Conservation (phyloP, 2,113 vertebrate genomes). For the Corythornis madagascariensis region DNA sequence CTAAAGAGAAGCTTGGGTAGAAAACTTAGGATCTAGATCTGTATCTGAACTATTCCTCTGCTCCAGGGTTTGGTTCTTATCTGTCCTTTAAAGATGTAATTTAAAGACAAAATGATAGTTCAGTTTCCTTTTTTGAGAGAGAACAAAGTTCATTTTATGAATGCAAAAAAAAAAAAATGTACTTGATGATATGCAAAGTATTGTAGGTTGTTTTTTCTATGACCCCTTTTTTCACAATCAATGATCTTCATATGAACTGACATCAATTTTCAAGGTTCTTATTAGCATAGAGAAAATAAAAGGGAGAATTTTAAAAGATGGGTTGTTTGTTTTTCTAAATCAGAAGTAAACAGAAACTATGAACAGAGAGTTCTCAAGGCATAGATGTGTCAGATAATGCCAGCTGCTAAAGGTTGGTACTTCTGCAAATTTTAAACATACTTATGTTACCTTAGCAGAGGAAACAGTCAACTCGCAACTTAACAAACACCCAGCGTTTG, state of each 20-base stretch:
- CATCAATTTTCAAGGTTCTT: constrained; percentile 33
- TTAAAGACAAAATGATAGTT: constrained; percentile 62
- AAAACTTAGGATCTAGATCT: constrained; percentile 51
- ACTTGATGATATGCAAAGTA: constrained; percentile 15
- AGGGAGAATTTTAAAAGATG: not conserved
- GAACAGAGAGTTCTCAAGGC: not conserved
- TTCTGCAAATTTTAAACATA: not conserved
- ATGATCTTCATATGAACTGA: constrained; percentile 43
- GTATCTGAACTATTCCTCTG: constrained; percentile 35
- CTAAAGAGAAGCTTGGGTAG: constrained; percentile 39
- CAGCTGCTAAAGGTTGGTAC: not conserved
- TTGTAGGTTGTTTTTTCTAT: not conserved
- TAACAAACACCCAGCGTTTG: not conserved
- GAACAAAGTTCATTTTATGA: constrained; percentile 61
- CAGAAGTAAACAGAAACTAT: constrained; percentile 11
- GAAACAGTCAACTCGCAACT: not conserved
- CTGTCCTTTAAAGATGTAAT: constrained; percentile 40
- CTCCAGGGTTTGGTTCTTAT: constrained; percentile 64
- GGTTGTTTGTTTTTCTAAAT: constrained; percentile 43
- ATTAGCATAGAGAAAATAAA: constrained; percentile 49
- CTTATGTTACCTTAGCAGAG: not conserved
- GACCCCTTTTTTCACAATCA: not conserved
- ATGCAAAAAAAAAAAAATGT: not conserved
- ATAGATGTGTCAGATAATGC: not conserved
- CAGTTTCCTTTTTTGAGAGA: constrained; percentile 50